A percentile compares a stretch with the other conserved stretches of the same genome.
These are phyloP conservation scores for Anolis apletophallus DNA, from an alignment of 2,797 vertebrate species.

Conservation along the genomic window DNA sequence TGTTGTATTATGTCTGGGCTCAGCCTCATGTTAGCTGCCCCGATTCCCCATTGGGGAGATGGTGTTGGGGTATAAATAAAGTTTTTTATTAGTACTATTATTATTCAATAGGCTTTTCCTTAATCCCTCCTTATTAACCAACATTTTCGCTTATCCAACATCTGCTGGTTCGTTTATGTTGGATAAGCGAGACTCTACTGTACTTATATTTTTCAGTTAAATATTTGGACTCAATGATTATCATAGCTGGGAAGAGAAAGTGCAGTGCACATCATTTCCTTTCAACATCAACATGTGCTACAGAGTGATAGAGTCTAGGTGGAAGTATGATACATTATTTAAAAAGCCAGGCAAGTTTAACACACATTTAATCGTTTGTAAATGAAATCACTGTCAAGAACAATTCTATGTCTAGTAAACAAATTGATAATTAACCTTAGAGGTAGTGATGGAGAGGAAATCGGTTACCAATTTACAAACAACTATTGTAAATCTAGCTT, in stretches of 20 bases:
- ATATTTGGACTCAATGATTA: background rate
- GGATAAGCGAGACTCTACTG: background rate
- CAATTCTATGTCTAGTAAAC: background rate
- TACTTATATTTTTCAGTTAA: background rate
- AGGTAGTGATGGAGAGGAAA: slow-evolving; percentile 37
- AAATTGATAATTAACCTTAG: slow-evolving; percentile 16
- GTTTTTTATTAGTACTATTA: too few relatives aligned
- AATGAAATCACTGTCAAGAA: slow-evolving; percentile 10
- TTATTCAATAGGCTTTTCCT: too few relatives aligned
- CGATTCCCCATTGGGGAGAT: too few relatives aligned
- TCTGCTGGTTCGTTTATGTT: too few relatives aligned
- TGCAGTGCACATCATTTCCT: background rate
- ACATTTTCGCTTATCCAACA: too few relatives aligned
- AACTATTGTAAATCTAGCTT: slow-evolving; percentile 36
- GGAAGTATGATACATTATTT: slow-evolving; percentile 2
- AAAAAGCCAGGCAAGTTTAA: slow-evolving; percentile 13
- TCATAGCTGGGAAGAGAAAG: background rate
- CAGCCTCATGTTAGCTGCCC: too few relatives aligned
- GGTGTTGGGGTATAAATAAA: too few relatives aligned
- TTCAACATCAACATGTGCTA: slow-evolving; percentile 19
- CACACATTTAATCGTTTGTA: slow-evolving; percentile 22
- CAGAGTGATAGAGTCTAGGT: background rate
- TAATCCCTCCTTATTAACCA: too few relatives aligned
- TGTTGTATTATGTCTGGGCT: too few relatives aligned
- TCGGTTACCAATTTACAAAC: slow-evolving; percentile 35